Conservation (phyloP, 2,113 vertebrate genomes). For the Platysteira castanea region DNA sequence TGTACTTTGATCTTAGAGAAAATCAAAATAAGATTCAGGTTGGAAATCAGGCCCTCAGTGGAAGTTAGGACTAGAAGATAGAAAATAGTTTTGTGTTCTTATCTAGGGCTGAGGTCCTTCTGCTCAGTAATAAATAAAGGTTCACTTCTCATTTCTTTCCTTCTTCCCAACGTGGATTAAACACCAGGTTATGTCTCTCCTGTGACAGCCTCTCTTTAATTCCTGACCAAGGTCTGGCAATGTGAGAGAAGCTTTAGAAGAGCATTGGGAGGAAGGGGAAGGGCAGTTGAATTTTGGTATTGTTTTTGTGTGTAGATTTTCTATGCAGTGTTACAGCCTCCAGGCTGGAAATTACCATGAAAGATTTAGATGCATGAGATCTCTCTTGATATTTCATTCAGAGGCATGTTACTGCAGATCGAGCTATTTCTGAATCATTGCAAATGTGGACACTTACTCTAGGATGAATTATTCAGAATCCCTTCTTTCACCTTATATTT, state of each 20-base stretch:
- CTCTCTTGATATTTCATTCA: constrained; percentile 29
- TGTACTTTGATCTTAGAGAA: not conserved
- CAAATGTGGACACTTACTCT: constrained; percentile 42
- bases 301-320: not conserved
- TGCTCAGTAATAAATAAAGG: not conserved
- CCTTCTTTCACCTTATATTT: constrained; percentile 23
- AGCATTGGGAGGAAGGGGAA: not conserved
- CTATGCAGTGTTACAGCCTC: not conserved
- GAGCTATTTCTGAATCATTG: constrained; percentile 38
- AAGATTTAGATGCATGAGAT: constrained; percentile 20
- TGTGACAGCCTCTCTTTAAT: not conserved
- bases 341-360: constrained; percentile 23
- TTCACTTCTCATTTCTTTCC: not conserved
- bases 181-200: not conserved
- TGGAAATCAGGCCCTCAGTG: not conserved
- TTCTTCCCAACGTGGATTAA: not conserved
- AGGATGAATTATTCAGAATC: constrained; percentile 53
- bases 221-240: not conserved
- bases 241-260: not conserved
- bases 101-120: not conserved
- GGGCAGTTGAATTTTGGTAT: not conserved
- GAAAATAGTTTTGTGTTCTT: not conserved
- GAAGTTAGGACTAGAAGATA: not conserved
- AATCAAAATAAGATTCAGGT: not conserved
- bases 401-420: not conserved